phyloP scores from a whole-genome alignment of 2,797 vertebrate species.

The Telmatherina bonti region DNA sequence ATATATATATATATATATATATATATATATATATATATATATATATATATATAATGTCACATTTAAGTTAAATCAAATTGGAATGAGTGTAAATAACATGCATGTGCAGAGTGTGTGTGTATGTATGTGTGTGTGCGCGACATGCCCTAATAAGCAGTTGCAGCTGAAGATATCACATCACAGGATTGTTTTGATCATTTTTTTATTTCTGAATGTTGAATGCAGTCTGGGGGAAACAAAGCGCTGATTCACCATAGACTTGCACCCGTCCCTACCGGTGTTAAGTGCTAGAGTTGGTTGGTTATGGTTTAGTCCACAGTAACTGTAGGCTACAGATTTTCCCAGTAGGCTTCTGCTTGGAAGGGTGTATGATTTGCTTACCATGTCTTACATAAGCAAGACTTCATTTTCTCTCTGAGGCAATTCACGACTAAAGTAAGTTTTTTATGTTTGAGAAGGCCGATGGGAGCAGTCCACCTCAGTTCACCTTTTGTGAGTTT shows the following conservation, averaged over 20 bases:
- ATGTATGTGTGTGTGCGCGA: no score
- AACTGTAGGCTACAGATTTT: slow-evolving; percentile 52
- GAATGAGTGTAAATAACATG: slow-evolving; percentile 8
- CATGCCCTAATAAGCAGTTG: not conserved
- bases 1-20: not conserved
- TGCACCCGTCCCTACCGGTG: slow-evolving; percentile 36
- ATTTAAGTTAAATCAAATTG: not conserved
- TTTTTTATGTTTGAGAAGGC: slow-evolving; percentile 10
- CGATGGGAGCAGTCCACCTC: slow-evolving; percentile 9
- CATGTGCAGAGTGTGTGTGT: not conserved
- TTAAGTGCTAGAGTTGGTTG: slow-evolving; percentile 31
- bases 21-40: not conserved
- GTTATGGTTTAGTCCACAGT: slow-evolving; percentile 25
- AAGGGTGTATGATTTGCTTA: slow-evolving; percentile 63
- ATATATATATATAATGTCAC: not conserved
- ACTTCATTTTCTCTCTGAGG: slow-evolving; percentile 6
- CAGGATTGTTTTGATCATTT: not conserved
- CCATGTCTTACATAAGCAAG: slow-evolving; percentile 50
- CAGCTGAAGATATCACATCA: not conserved
- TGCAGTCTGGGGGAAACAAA: not conserved
- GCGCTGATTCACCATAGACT: not conserved
- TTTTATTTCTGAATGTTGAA: slow-evolving; percentile 9
- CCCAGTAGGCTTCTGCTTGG: slow-evolving; percentile 59
- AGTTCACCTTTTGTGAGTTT: not conserved
- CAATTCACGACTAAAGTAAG: slow-evolving; percentile 11